Evolutionary conservation across 35 echinoderm and acorn worm species (phyloP).

Genomic region (Lytechinus variegatus): DNA sequence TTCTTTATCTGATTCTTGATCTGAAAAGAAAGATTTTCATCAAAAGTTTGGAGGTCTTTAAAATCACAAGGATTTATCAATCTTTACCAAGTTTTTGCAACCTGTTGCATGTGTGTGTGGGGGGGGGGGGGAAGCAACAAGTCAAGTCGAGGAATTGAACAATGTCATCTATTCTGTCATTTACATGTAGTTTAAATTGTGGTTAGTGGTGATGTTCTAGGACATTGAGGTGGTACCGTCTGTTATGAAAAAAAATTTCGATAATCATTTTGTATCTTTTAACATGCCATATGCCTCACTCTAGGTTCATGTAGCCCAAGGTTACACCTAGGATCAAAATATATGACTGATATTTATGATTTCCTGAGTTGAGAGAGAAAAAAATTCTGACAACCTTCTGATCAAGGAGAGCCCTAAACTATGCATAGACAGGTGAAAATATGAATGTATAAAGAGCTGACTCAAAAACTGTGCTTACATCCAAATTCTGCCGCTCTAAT

Average conservation of each 20-base stretch:
- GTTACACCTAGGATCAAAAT: not conserved
- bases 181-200: not conserved
- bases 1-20: too few species aligned
- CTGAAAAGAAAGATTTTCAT: too few species aligned
- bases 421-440: not conserved
- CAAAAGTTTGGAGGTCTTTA: too few species aligned
- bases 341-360: not conserved
- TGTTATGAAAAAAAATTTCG: not conserved
- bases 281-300: not conserved
- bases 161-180: not conserved
- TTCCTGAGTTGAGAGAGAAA: not conserved
- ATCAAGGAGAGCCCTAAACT: not conserved
- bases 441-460: not conserved
- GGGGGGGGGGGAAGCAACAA: not conserved
- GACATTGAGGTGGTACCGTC: not conserved
- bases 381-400: not conserved
- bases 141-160: not conserved
- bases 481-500: not conserved
- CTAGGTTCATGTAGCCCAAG: not conserved
- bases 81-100: too few species aligned
- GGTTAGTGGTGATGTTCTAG: not conserved
- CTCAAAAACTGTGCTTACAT: not conserved
- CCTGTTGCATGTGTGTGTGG: too few species aligned
- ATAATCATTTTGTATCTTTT: not conserved
- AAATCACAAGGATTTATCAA: too few species aligned